Conservation (phyloP, 2,888 invertebrate species). For the Polymixis lichenea region DNA sequence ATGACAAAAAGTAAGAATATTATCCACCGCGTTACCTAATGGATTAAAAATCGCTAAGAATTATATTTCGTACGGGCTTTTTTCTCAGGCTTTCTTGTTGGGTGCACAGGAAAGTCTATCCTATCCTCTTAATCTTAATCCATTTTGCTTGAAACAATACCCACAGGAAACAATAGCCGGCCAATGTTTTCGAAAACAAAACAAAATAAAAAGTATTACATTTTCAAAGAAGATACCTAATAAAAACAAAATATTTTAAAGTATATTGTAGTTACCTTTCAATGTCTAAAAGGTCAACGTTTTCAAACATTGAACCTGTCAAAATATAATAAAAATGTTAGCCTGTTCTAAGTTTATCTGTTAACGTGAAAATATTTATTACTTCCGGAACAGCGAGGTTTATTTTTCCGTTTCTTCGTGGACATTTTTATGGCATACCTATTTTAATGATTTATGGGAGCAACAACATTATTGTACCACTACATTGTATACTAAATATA, state of each 20-base stretch:
- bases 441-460: slow-evolving; percentile 56
- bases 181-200: not conserved
- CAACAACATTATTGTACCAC: slow-evolving; percentile 23
- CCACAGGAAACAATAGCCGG: slow-evolving; percentile 3
- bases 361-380: slow-evolving; percentile 59
- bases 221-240: not conserved
- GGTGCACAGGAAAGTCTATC: not conserved
- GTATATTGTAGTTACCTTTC: not conserved
- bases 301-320: slow-evolving; percentile 5
- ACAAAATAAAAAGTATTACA: not conserved
- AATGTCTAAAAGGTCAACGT: not conserved
- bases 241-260: not conserved
- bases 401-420: slow-evolving; percentile 58
- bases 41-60: slow-evolving; percentile 17
- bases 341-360: slow-evolving; percentile 47
- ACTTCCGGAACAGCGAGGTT: slow-evolving; percentile 54
- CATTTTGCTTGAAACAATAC: slow-evolving; percentile 8
- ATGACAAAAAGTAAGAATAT: not conserved
- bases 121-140: slow-evolving; percentile 9
- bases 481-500: slow-evolving; percentile 26
- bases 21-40: not conserved
- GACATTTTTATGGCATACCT: slow-evolving; percentile 61
- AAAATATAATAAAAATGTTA: slow-evolving; percentile 35
- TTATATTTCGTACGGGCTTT: not conserved
- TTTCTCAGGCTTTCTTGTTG: not conserved